Base-by-base conservation (phyloP, 2,113 vertebrate species). In the Calcarius ornatus region DNA sequence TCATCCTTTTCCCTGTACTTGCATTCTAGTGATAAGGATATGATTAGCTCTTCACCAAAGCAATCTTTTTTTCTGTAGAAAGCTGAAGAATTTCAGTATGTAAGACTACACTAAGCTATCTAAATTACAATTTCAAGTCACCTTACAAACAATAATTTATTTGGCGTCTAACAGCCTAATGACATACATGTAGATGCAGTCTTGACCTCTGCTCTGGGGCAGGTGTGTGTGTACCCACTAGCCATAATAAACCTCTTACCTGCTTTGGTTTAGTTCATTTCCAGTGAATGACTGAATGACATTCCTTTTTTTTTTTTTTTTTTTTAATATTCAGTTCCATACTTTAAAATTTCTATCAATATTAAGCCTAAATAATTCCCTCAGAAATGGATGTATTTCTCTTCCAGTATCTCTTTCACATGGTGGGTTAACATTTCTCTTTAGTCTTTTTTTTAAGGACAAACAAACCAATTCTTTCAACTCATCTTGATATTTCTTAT, bases 121-220 rank as follows among this genome's bases (percentile, higher is more conserved):
- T 68, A 48, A 88, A 81, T 85, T 73, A 24, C 11, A 81, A 35
- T n/a, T 82, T 80, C 19, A 71, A 48, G 18, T 63, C 5, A 45
- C 12, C 16, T 79, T 48, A 19, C 8, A 12, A 50, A 15, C 24
- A 81, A 84, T 22, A n/a, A 51, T 65, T 69, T 84, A 28, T 80
- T 83, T 68, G 56, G 3, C 20, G 64, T 60, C 24, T 21, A 45
- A 40, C 13, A 38, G 5, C 51, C 19, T 18, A 47, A 68, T 14
- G 30, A 28, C 18, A 22, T 42, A 50, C 0, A 0, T 30, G 20
- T 18, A 47, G 17, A 33, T 53, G 23, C 12, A 76, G 15, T 48
- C 28, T 43, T 15, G 6, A 21, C 19, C 10, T 80, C 53, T 87
- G n/a, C 18, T 77, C 40, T 83, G 48, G 14, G 25, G 11, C 43